phyloP scores from a whole-genome alignment of 2,113 vertebrate species.

The Halichoerus grypus region DNA sequence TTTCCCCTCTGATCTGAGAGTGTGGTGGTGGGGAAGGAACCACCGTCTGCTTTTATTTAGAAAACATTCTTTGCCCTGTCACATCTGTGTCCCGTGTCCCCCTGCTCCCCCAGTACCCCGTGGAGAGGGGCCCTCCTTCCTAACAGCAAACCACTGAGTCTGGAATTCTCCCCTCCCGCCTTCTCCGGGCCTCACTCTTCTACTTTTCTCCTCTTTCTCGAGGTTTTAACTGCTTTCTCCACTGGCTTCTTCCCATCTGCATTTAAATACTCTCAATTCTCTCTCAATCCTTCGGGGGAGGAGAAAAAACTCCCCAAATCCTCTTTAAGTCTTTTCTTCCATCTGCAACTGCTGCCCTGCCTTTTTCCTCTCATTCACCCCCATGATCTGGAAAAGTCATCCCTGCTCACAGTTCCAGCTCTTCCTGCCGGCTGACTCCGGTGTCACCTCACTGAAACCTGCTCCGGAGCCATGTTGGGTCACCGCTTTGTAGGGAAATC shows the following conservation, averaged over 20 bases:
- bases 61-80: not conserved
- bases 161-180: not conserved
- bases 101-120: not conserved
- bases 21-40: not conserved
- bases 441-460: not conserved
- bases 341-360: not conserved
- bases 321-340: not conserved
- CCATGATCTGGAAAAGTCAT: not conserved
- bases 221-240: not conserved
- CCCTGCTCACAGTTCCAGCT: not conserved
- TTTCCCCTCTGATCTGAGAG: not conserved
- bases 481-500: not conserved
- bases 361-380: not conserved
- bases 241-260: not conserved
- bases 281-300: not conserved
- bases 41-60: not conserved
- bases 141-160: not conserved
- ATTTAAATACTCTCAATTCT: not conserved
- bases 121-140: not conserved
- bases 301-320: too few species aligned
- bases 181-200: not conserved
- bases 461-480: fast-evolving
- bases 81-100: not conserved
- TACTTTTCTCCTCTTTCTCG: not conserved
- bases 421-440: not conserved